These are phyloP conservation scores for Troides aeacus DNA, from an alignment of 2,888 invertebrate genomes.

Conservation along the genomic window DNA sequence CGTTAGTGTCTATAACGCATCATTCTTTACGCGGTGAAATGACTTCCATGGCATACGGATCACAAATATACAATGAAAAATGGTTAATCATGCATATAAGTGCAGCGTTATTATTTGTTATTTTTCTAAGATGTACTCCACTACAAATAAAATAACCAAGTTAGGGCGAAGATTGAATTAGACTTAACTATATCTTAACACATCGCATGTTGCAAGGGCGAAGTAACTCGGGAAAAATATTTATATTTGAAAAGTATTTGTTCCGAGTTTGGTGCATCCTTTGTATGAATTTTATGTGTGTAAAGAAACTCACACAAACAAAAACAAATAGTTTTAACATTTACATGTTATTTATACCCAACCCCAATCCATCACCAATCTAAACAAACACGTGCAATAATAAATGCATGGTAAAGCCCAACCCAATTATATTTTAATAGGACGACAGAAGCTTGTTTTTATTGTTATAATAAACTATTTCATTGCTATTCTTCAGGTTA, in stretches of 20 bases:
- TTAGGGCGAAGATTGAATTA: neutral
- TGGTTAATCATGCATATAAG: neutral
- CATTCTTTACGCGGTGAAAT: neutral
- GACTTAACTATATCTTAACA: slow-evolving; percentile 1
- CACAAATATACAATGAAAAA: neutral
- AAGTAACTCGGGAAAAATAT: neutral
- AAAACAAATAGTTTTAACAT: neutral
- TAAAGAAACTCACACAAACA: neutral
- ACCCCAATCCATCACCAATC: slow-evolving; percentile 1
- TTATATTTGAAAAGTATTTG: neutral
- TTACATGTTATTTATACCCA: neutral
- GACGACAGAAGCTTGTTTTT: neutral
- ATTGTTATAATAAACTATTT: neutral
- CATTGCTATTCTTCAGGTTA: neutral
- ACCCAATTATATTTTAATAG: neutral
- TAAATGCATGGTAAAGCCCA: neutral
- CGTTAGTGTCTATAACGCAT: neutral
- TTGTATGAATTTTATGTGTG: neutral
- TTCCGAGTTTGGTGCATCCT: neutral
- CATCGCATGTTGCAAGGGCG: neutral
- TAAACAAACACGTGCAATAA: neutral
- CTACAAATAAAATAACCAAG: neutral
- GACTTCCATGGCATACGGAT: neutral
- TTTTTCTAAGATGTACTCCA: neutral
- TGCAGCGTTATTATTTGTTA: neutral